Base-by-base conservation (phyloP, 2,888 invertebrate genomes). In the Melangyna quadrimaculata region DNA sequence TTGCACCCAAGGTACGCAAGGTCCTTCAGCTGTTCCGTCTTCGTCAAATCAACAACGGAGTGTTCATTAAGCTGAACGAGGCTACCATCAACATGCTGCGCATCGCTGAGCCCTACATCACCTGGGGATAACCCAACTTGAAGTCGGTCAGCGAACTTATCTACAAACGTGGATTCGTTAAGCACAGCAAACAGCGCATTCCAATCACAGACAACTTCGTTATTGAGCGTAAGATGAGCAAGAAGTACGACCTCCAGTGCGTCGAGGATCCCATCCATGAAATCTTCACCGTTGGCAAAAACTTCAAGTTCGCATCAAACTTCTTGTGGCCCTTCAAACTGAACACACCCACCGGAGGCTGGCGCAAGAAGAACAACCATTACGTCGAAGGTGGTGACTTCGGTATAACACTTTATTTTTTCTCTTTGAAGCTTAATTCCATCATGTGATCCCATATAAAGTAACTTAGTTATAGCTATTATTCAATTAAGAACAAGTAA, bases 301-400 rank as follows among this genome's bases (percentile, higher is more conserved):
- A 95, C 90, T 96, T 97, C 87, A 98, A 99, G 94, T 96, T 96
- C 89, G 99, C 98, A 78, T 97, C 98, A 91, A 99, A 99, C 94
- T 99, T 98, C 95, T 94, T 99, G 90, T 99, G 99, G 99, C 98
- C 98, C 87, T 99, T 99, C 95, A 99, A 99, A 95, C 94, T 99
- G 87, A 99, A 98, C 95, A 99, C 98, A 90, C 99, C 99, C 71
- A 98, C 97, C 88, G 99, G 99, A 84, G 99, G 99, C 89, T 99
- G 99, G 99, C 96, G 98, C 90, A 98, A 98, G 95, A 99, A n/a
- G n/a, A n/a, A n/a, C n/a, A n/a, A n/a, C n/a, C n/a, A n/a, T n/a
- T n/a, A 98, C 93, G 99, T 99, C 71, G 99, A 99, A 93, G 99
- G 99, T 91, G 99, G 99, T 90, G 99, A 99, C 94, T 99, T 98